Evolutionary conservation across 2,888 invertebrate genomes (phyloP).

Genomic region (Scaptomyza reducta): DNA sequence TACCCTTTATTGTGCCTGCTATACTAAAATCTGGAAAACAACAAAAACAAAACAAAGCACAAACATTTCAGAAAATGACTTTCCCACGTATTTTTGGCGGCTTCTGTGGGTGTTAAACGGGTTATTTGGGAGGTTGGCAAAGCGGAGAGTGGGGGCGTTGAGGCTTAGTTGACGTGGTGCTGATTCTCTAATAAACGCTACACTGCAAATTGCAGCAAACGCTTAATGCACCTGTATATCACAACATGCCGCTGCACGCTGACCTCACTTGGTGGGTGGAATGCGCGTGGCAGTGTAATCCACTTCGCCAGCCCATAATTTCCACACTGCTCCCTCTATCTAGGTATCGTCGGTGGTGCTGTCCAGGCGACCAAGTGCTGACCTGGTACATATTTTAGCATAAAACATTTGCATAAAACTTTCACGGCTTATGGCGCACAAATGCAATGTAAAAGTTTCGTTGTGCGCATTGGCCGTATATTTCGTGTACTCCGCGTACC

Average conservation of each 20-base stretch:
- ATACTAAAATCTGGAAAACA: constrained; percentile 29
- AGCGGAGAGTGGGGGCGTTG: not conserved
- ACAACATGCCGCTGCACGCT: too few species aligned
- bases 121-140: not conserved
- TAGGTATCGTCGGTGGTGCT: not conserved
- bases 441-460: constrained; percentile 66
- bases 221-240: constrained; percentile 12
- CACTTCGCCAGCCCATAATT: not conserved
- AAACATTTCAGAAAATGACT: constrained; percentile 50
- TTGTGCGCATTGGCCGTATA: constrained; percentile 47
- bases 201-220: constrained; percentile 60
- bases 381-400: constrained; percentile 65
- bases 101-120: constrained; percentile 10
- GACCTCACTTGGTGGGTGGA: not conserved
- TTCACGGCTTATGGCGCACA: constrained; percentile 65
- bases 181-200: constrained; percentile 55
- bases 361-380: constrained; percentile 29
- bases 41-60: constrained; percentile 1
- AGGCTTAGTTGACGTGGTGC: not conserved
- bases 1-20: constrained; percentile 26
- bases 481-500: constrained; percentile 30
- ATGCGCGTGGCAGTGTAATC: constrained; percentile 4
- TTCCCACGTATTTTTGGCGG: constrained; percentile 33
- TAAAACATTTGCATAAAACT: constrained; percentile 70
- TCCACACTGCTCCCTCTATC: not conserved